phyloP scores from a whole-genome alignment of 2,113 vertebrate genomes.

The Nesospiza acunhae region DNA sequence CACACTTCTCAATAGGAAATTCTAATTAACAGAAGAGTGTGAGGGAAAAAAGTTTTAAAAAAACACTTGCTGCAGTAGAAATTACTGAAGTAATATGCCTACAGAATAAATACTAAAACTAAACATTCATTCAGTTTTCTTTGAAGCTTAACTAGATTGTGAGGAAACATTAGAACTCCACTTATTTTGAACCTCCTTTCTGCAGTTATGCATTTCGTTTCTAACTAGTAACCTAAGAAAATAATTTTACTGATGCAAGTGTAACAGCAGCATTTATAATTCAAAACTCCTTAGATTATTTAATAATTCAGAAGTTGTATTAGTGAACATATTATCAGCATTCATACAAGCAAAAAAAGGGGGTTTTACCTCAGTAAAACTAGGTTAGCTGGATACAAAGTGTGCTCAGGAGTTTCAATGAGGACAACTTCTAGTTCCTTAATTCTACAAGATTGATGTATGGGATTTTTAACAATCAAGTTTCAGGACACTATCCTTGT shows the following conservation, averaged over 20 bases:
- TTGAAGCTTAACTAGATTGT: not conserved
- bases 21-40: not conserved
- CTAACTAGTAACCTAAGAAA: not conserved
- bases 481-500: not conserved
- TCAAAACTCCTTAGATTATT: not conserved
- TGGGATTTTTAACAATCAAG: not conserved
- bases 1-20: not conserved
- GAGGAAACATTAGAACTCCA: not conserved
- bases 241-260: not conserved
- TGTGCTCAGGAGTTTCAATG: not conserved
- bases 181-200: not conserved
- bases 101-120: not conserved
- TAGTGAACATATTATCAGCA: not conserved
- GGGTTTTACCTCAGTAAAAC: not conserved
- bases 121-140: not conserved
- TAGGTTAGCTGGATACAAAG: not conserved
- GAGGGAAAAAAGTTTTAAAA: not conserved
- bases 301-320: not conserved
- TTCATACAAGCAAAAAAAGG: not conserved
- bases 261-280: not conserved
- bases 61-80: not conserved
- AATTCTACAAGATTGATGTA: not conserved
- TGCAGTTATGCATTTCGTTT: not conserved
- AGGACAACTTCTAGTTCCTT: not conserved
- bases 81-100: not conserved